Base-by-base conservation (phyloP, 2,113 vertebrate species). In the Tyto alba region DNA sequence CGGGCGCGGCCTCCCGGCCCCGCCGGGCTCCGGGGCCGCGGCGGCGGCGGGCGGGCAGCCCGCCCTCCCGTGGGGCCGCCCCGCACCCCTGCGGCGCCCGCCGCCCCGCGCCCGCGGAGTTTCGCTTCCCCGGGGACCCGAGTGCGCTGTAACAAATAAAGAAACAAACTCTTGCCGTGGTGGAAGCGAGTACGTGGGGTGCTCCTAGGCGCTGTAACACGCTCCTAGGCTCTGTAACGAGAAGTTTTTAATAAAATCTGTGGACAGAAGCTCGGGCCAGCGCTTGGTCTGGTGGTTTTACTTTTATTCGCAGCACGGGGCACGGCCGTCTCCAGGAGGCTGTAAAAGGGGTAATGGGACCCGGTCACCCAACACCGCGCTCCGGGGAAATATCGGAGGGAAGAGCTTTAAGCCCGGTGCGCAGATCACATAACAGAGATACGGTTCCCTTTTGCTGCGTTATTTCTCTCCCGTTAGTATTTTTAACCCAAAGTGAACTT, bases 351-450 rank as follows among this genome's bases (percentile, higher is more conserved):
- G 94, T 26, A 1, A 19, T 1, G 89, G 82, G 22, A 7, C 89
- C n/a, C 89, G 86, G 95, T 79, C 95, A 87, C 90, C 90, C 93
- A 84, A 69, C 96, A 67, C 94, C 90, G 80, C 75, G 79, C 91
- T 69, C 52, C 48, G 17, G 62, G 41, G 6, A 34, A 5, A 2
- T 9, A 6, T 2, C 41, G 48, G 48, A 43, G 88, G 32, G 79
- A 48, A 84, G 85, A 78, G 72, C 73, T 10, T 10, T 22, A 16
- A 88, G 80, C 81, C 83, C 40, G 48, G 3, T 50, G 80, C 57
- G 27, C 89, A 19, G 85, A 38, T 73, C 85, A 57, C 84, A 30
- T 87, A 83, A 9, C 92, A 40, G 80, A 45, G 78, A 57, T 16
- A 67, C 56, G n/a, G 66, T 36, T 84, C 85, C 77, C 69, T 53